Base-by-base conservation (phyloP, 2,888 invertebrate genomes). In the Ophion slaviceki region DNA sequence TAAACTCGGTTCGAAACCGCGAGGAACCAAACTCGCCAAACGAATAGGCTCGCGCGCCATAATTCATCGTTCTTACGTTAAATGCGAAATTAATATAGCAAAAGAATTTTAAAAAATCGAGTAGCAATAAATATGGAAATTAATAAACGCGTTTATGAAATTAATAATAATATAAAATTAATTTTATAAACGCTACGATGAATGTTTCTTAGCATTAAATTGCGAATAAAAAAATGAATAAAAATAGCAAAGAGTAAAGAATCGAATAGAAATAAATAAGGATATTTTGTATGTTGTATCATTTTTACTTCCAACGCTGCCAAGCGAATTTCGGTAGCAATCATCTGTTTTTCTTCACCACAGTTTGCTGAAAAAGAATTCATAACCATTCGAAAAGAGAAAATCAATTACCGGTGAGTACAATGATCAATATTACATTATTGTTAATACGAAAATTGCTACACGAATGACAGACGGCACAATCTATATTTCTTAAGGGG, bases 21-120 rank as follows among this genome's bases (percentile, higher is more conserved):
- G 5, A 53, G 53, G 53, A 53, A 53, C 17, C 53, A 17, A 17
- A 53, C 53, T 53, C 11, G 53, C 53, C 53, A 53, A 53, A 53
- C 17, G 14, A 47, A 47, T 47, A 47, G 5, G 17, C 3, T 14
- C 53, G 14, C 17, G 17, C 53, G 14, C 5, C 17, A 53, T 53
- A 53, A 53, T 77, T 57, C 70, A 40, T 40, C 45, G 20, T 2
- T 28, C 10, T 64, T 64, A 2, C 32, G 2, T 64, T 64, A 64
- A 64, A 11, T 64, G 14, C 11, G 1, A 24, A 64, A 32, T 11
- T 64, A 28, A 28, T 28, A 64, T 2, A 61, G 36, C 11, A 61
- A 62, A 24, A 57, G 61, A 71, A 70, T 80, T 61, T 72, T 32
- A 62, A 67, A 82, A 17, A 14, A 53, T 53, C 14, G 53, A 53